Base-by-base conservation (phyloP, 2,888 invertebrate genomes). In the Pristionchus arcanus region DNA sequence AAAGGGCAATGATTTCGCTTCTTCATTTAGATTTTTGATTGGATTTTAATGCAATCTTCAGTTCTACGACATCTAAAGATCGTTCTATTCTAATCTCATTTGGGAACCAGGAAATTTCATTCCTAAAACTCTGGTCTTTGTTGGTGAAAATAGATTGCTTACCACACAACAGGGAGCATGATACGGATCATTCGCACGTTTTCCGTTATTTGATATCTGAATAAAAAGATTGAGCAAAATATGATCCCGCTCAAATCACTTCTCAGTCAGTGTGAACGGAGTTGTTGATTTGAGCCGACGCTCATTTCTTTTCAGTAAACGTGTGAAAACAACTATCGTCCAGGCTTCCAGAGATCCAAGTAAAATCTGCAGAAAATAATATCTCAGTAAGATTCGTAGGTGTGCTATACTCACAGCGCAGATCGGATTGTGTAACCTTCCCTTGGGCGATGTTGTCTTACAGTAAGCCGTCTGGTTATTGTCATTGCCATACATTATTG, bases 151-250 rank as follows among this genome's bases (percentile, higher is more conserved):
- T 25, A 28, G 3, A 13, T 68, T 9, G 0, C 31, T 68, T 68
- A 74, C 74, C 34, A 31, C 19, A 74, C 74, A 4, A 74, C 37
- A 19, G 74, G 74, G 13, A 74, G 74, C 74, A 74, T 74, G 37
- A 74, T 74, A 1, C 74, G 15, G 16, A 74, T 31, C 74, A 74
- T 74, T 74, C 74, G 74, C 37, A 74, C 37, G 37, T 74, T 74
- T 21, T 74, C 74, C 37, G 74, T n/a, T 2, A 74, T 37, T 21
- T 74, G 74, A 9, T 74, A 74, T 9, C 74, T 74, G 74, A 74
- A 74, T 34, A 37, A n/a, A 0, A 19, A 28, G 28, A 11, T 28
- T 28, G n/a, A 68, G 25, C 2, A 66, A 15, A 68, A 3, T 2
- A 1, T 34, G 9, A 13, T 74, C 28, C 13, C 21, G 2, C 19